Evolutionary conservation across 1,140 invertebrate species (phyloP), one percentile per base, ranked within the genome.

Genomic region (Hyles vespertilio): DNA sequence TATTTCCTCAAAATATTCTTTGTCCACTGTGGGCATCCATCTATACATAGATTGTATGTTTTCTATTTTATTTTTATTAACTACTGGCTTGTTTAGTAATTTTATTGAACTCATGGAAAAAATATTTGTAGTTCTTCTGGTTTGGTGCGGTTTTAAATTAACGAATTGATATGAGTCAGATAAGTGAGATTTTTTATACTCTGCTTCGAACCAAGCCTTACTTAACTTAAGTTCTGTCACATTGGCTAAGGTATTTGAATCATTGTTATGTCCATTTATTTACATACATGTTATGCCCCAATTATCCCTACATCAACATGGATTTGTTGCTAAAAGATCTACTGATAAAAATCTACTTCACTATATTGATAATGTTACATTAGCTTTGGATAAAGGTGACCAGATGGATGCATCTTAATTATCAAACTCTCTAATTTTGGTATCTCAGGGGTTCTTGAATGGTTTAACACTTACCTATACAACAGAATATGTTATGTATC

Each of bases 231-330:
- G n/a, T n/a, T n/a, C n/a, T n/a, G n/a, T n/a, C 11, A 32, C 12
- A 9, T 47, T 63, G 3, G 32, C 67, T 7, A 69, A 69, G 51
- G 10, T 59, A 12, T 63, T 61, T 33, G 61, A 67, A 40, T 49
- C 51, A 2, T 12, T 69, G 11, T 33, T 69, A 6, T 46, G 45
- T 51, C 57, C 57, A n/a, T 40, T 58, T 7, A 49, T 62, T 45
- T 22, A 56, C 32, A 40, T 11, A 40, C 51, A 61, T 11, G 53
- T 69, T 10, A 43, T 52, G 22, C n/a, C 3, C 9, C 12, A 32
- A 8, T 6, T 51, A 3, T 51, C 12, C 11, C 3, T 6, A 10
- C 1, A 33, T 1, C 49, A 51, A 51, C 49, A 51, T 32, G 49
- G 49, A 8, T 51, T 51, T 33, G 1, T 51, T 5, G 22, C 1